These are phyloP conservation scores for Hemichromis elongatus DNA, from an alignment of 2,113 vertebrate genomes.

Conservation along the genomic window DNA sequence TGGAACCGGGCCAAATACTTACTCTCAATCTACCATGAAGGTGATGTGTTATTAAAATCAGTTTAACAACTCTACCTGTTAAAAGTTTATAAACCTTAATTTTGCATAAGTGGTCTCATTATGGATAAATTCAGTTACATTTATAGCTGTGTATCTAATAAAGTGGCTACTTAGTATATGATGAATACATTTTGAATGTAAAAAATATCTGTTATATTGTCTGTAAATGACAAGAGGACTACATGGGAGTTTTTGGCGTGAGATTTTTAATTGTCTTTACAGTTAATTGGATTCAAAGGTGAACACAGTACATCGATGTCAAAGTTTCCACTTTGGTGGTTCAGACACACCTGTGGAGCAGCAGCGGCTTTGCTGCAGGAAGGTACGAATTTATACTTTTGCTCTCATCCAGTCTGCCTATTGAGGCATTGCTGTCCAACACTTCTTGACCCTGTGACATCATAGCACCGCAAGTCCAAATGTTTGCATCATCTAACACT, in stretches of 20 bases:
- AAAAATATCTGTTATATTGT: neutral
- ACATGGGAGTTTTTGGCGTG: neutral
- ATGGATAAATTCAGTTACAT: neutral
- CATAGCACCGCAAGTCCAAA: neutral
- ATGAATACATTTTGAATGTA: neutral
- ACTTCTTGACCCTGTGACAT: neutral
- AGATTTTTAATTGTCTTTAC: neutral
- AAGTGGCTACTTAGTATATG: neutral
- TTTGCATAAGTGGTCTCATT: neutral
- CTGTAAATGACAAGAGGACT: neutral
- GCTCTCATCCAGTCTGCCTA: neutral
- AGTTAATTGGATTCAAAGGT: neutral
- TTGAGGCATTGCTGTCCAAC: neutral
- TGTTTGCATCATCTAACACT: neutral
- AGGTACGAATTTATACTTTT: neutral
- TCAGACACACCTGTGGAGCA: neutral
- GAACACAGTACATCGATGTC: neutral
- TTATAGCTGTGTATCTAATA: neutral
- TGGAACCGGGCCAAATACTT: conserved; percentile 63
- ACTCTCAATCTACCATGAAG: neutral
- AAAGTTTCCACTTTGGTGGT: neutral
- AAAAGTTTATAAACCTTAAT: neutral
- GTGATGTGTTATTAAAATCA: neutral
- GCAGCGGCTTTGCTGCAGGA: neutral
- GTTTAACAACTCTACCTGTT: neutral